Conservation (phyloP, 2,888 invertebrate genomes). For the Sphaerophoria taeniata region DNA sequence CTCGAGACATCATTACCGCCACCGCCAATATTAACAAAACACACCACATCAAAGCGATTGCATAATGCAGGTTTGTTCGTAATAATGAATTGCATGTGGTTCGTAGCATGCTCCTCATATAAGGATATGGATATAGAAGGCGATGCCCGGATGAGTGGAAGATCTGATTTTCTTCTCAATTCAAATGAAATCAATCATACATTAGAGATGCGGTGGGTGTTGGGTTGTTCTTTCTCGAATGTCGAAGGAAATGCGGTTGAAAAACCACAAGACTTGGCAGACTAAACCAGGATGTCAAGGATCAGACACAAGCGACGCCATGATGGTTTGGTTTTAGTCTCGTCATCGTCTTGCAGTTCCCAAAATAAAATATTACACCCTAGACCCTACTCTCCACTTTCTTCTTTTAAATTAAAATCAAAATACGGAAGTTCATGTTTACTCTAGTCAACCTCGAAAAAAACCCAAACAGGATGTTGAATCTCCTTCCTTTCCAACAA, state of each 20-base stretch:
- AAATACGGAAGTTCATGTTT: conserved; percentile 74
- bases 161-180: conserved; percentile 70
- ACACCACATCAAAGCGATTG: background rate
- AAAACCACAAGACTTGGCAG: conserved; percentile 48
- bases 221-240: conserved; percentile 47
- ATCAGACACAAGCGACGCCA: conserved; percentile 45
- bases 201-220: background rate
- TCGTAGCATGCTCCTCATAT: background rate
- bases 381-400: conserved; percentile 35
- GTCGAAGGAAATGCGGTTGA: conserved; percentile 51
- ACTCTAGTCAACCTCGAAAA: conserved; percentile 67
- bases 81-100: too few relatives aligned
- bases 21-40: background rate
- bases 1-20: conserved; percentile 19
- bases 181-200: conserved; percentile 66
- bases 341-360: conserved; percentile 44
- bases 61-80: background rate
- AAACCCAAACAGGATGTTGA: conserved; percentile 59
- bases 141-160: conserved; percentile 39
- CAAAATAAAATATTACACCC: conserved; percentile 60
- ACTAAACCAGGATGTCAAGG: conserved; percentile 19
- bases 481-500: conserved; percentile 2
- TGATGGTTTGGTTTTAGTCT: conserved; percentile 10
- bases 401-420: conserved; percentile 57
- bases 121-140: background rate